These are phyloP conservation scores for Denticeps clupeoides DNA, from an alignment of 2,797 vertebrate species.

Conservation along the genomic window DNA sequence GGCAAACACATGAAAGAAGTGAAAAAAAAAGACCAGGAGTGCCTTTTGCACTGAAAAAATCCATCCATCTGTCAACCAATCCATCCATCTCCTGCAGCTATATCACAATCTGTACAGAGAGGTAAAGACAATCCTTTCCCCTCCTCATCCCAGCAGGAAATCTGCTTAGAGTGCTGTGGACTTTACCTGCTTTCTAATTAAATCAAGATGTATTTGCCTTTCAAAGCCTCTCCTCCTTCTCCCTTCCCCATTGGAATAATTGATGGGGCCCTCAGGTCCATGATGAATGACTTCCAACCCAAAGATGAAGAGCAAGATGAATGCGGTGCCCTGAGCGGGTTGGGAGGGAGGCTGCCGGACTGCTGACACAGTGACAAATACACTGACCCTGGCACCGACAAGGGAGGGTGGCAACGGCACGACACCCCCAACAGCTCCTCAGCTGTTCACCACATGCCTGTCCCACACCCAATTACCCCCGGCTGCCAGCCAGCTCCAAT, in stretches of 20 bases:
- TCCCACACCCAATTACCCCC: conserved; percentile 45
- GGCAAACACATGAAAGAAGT: too few species aligned
- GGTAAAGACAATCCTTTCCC: conserved; percentile 25
- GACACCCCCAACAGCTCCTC: conserved; percentile 7
- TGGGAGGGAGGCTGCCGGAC: conserved; percentile 42
- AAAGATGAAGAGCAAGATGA: conserved; percentile 70
- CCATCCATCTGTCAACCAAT: too few species aligned
- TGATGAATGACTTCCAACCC: conserved; percentile 61
- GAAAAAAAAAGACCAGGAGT: too few species aligned
- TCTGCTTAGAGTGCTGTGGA: conserved; percentile 49
- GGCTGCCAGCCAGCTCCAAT: conserved; percentile 46
- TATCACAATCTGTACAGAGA: not conserved
- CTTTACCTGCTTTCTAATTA: conserved; percentile 63
- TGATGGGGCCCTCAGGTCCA: conserved; percentile 61
- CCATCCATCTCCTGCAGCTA: not conserved
- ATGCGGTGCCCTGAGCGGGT: conserved; percentile 50
- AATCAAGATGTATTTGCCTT: conserved; percentile 74
- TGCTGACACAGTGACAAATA: conserved; percentile 72
- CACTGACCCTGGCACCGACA: conserved; percentile 54
- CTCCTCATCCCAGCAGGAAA: conserved; percentile 44
- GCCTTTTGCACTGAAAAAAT: too few species aligned
- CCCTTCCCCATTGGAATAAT: conserved; percentile 58
- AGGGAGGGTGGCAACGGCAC: conserved; percentile 34
- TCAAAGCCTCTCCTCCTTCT: conserved; percentile 52
- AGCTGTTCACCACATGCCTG: conserved; percentile 21